Percentiles rank a stretch among this genome's conserved stretches.
phyloP scores from a whole-genome alignment of 1,140 invertebrate genomes.

The Brachionus koreanus region DNA sequence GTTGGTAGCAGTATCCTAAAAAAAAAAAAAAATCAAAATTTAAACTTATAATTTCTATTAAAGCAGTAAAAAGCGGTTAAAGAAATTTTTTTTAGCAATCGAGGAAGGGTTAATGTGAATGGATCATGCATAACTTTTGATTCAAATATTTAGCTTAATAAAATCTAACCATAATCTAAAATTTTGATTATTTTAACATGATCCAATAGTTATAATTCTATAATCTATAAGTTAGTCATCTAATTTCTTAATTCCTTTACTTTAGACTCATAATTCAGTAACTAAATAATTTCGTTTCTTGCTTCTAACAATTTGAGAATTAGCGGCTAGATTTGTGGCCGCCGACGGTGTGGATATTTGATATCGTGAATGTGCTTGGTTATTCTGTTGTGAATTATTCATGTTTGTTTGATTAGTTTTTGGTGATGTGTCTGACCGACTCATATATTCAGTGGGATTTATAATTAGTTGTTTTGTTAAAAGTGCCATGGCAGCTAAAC shows the following conservation, averaged over 20 bases:
- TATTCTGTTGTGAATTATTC: not conserved
- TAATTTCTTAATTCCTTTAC: not conserved
- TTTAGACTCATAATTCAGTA: slow-evolving; percentile 15
- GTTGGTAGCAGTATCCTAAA: not conserved
- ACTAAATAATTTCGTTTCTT: slow-evolving; percentile 13
- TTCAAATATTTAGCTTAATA: not conserved
- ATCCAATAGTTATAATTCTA: not conserved
- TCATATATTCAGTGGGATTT: slow-evolving; percentile 42
- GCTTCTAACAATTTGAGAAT: not conserved
- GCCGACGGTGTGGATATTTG: not conserved
- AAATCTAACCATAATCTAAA: not conserved
- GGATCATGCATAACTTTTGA: not conserved
- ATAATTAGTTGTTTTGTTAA: slow-evolving; percentile 41
- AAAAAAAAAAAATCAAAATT: not conserved
- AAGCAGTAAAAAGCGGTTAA: not conserved
- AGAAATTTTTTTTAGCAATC: not conserved
- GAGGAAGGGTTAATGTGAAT: not conserved
- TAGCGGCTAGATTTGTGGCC: not conserved
- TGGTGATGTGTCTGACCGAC: not conserved
- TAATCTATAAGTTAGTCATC: not conserved
- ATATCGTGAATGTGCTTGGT: not conserved
- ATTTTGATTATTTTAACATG: not conserved
- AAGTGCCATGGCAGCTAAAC: slow-evolving; percentile 44
- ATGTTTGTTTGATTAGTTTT: not conserved
- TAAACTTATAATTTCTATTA: not conserved